Evolutionary conservation across 2,797 vertebrate genomes (phyloP), one percentile per base, ranked within the genome.

Genomic region (Ambastaia sidthimunki): DNA sequence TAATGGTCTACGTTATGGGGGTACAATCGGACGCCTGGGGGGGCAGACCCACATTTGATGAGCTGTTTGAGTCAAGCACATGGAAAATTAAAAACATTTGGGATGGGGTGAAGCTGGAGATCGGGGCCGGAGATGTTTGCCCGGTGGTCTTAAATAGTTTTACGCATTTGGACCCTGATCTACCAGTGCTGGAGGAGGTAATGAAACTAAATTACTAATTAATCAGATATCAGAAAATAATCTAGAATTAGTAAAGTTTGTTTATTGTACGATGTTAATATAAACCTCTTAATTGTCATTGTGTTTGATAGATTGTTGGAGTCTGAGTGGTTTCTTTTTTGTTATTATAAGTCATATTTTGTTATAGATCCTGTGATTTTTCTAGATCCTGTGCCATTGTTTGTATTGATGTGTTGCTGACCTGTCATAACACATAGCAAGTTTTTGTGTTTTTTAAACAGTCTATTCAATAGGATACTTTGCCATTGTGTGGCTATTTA

Each of bases 101-200:
- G 97, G 96, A 96, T 85, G 96, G 94, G 0, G 97, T 97, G 86
- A 93, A 88, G 89, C 90, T 98, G 92, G 97, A 98, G 90, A 93
- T 98, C 88, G 79, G 83, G 12, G 91, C 91, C 47, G 94, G 93
- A 74, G 94, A 95, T 85, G 85, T 83, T 85, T 93, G 95, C 83
- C 94, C 96, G 3, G 97, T 97, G 80, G 95, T 98, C 31, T 92
- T 98, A 82, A 94, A 95, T 91, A 97, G 97, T 88, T 97, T 97
- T 90, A 98, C 97, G 0, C 97, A 97, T 87, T 92, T 98, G 85
- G 97, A 98, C 88, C 97, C 97, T 4, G 97, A 98, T 89, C 90
- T 98, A 86, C 97, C 96, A 72, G 92, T 93, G 70, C 87, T 94
- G 81, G 96, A 97, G 96, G 97, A 97, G 96, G 97, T 98, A 94